phyloP scores from a whole-genome alignment of 2,888 invertebrate species.

The Heliconius ismenius region DNA sequence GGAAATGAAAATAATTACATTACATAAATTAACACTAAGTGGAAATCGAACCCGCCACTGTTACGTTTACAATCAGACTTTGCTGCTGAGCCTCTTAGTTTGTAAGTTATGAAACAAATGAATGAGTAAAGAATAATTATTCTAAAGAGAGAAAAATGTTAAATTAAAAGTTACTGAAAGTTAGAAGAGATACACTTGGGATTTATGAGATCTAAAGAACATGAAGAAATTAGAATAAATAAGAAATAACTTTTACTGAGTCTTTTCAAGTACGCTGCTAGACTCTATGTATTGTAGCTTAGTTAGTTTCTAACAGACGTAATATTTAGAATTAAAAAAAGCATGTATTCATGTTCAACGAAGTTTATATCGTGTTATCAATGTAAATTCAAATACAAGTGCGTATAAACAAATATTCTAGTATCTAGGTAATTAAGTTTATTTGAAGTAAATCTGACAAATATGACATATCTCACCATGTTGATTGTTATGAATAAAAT shows the following conservation, averaged over 20 bases:
- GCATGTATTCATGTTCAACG: no score
- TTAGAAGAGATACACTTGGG: conserved; percentile 1
- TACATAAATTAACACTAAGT: no score
- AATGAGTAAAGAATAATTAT: background rate
- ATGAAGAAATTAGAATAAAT: conserved; percentile 13
- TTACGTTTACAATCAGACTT: background rate
- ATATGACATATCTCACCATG: no score
- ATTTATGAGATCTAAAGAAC: conserved; percentile 10
- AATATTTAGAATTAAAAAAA: background rate
- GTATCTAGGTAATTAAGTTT: no score
- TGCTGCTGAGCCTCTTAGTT: background rate
- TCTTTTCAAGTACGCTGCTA: background rate
- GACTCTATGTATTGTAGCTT: background rate
- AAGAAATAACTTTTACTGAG: conserved; percentile 6
- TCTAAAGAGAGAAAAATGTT: background rate
- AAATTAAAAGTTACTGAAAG: conserved; percentile 3
- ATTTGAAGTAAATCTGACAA: no score
- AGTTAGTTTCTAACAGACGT: no score
- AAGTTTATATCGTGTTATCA: no score
- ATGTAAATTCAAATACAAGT: no score
- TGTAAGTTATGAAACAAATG: background rate
- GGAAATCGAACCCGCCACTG: background rate
- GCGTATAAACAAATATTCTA: no score
- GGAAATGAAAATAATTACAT: no score
- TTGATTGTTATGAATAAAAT: no score